Evolutionary conservation across 1,140 invertebrate genomes (phyloP).

Genomic region (Euborellia annulipes): DNA sequence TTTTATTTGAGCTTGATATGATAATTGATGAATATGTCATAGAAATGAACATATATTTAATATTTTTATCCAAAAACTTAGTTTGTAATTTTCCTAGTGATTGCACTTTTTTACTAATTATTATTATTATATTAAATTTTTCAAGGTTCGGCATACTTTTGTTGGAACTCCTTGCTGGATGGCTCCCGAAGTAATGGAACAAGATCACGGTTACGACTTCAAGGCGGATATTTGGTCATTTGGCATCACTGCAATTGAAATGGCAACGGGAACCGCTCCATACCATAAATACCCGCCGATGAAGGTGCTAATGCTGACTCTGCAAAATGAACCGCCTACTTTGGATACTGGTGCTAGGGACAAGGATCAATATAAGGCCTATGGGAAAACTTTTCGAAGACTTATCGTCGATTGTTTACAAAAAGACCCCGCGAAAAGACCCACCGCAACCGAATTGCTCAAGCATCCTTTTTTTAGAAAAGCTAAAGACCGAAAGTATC

Average conservation of each 20-base stretch:
- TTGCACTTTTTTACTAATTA: too few relatives aligned
- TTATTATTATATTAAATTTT: too few relatives aligned
- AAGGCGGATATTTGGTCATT: slow-evolving; percentile 99
- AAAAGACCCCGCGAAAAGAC: slow-evolving; percentile 83
- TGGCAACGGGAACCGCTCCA: slow-evolving; percentile 95
- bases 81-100: too few relatives aligned
- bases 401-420: slow-evolving; percentile 89
- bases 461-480: slow-evolving; percentile 99
- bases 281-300: slow-evolving; percentile 99
- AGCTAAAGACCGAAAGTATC: slow-evolving; percentile 91
- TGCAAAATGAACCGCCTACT: slow-evolving; percentile 96
- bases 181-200: slow-evolving; percentile 99
- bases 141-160: slow-evolving; percentile 75
- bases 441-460: slow-evolving; percentile 90
- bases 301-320: slow-evolving; percentile 95
- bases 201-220: slow-evolving; percentile 97
- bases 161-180: slow-evolving; percentile 98
- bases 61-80: too few relatives aligned
- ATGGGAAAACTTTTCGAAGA: slow-evolving; percentile 93
- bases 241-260: slow-evolving; percentile 96
- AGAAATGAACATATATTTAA: too few relatives aligned
- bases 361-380: slow-evolving; percentile 95
- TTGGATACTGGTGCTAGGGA: slow-evolving; percentile 90
- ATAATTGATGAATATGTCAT: too few relatives aligned
- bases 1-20: too few relatives aligned